phyloP scores from a whole-genome alignment of 2,797 vertebrate genomes.

The Mionectes olivaceus region DNA sequence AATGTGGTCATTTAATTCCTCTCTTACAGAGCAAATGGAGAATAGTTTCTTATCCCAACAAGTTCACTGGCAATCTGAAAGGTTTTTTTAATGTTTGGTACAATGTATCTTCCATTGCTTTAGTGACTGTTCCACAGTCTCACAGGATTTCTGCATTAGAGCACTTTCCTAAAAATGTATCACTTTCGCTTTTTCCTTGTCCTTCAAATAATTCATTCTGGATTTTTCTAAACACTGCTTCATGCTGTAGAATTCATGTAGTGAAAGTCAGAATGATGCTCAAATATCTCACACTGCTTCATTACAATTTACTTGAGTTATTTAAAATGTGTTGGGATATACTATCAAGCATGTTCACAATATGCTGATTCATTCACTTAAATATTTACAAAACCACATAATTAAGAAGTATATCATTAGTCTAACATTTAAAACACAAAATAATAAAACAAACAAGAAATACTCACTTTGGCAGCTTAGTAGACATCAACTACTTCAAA shows the following conservation, averaged over 20 bases:
- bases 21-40: neutral
- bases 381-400: neutral
- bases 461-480: neutral
- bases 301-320: neutral
- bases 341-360: neutral
- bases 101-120: neutral
- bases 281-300: neutral
- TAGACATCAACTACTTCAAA: neutral
- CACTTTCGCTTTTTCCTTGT: neutral
- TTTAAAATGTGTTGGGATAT: neutral
- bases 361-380: neutral
- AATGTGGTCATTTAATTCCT: slow-evolving; percentile 49
- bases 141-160: neutral
- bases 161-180: neutral
- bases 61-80: neutral
- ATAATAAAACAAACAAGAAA: neutral
- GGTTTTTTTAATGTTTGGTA: neutral
- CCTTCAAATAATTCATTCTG: neutral
- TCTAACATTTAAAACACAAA: neutral
- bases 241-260: neutral
- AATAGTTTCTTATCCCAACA: slow-evolving; percentile 5
- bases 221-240: neutral
- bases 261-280: neutral
- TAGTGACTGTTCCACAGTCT: neutral
- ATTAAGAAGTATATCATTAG: neutral